These are phyloP conservation scores for Octonoba sinensis DNA, from an alignment of 2,888 invertebrate species.

Conservation along the genomic window DNA sequence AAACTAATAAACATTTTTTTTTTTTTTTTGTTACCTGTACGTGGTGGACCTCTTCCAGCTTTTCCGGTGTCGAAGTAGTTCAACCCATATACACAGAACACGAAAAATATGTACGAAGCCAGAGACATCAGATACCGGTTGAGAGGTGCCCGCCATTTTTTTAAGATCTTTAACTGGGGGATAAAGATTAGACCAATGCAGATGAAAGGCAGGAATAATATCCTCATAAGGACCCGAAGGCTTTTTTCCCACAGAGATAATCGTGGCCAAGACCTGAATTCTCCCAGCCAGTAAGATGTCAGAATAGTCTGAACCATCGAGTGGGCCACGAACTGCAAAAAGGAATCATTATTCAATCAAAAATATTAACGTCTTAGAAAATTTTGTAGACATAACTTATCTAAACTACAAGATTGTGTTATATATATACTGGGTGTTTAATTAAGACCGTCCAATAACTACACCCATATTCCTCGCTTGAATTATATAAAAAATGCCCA, in stretches of 20 bases:
- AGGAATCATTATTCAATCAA: not conserved
- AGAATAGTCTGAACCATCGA: constrained; percentile 81
- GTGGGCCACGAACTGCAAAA: constrained; percentile 78
- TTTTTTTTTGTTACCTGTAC: constrained; percentile 58
- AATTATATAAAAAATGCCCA: too few species aligned
- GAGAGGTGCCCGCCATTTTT: constrained; percentile 75
- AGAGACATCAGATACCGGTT: constrained; percentile 81
- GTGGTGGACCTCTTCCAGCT: constrained; percentile 63
- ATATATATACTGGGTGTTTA: too few species aligned
- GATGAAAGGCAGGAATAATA: constrained; percentile 73
- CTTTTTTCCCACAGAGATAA: constrained; percentile 73
- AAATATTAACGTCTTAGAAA: not conserved
- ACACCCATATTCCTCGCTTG: too few species aligned
- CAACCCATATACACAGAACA: constrained; percentile 77
- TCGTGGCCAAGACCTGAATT: constrained; percentile 76
- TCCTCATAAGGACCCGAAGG: constrained; percentile 70
- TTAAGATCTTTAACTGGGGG: constrained; percentile 52
- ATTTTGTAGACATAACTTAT: too few species aligned
- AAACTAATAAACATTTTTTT: too few species aligned
- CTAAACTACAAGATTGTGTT: too few species aligned
- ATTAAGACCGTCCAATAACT: too few species aligned
- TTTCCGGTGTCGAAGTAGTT: constrained; percentile 68
- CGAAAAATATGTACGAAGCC: constrained; percentile 79
- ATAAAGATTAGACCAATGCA: constrained; percentile 67
- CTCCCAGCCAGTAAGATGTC: constrained; percentile 79